These are phyloP conservation scores for Bombus terrestris DNA, from an alignment of 1,140 invertebrate genomes.

Conservation along the genomic window DNA sequence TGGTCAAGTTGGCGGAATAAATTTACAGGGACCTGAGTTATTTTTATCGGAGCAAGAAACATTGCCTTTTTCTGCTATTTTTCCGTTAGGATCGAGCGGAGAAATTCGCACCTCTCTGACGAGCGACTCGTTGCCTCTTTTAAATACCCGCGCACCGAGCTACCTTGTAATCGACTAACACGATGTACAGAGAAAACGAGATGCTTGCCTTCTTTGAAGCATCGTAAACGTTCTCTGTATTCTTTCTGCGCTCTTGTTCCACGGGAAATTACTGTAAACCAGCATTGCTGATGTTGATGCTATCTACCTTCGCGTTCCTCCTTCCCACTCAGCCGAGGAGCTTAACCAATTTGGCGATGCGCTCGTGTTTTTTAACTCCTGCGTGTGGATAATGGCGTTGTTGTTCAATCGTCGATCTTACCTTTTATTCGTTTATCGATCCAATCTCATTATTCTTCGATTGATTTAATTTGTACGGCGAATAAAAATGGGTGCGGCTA, in stretches of 20 bases:
- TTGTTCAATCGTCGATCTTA: not conserved
- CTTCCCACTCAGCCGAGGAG: not conserved
- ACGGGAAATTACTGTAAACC: not conserved
- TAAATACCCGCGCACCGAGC: not conserved
- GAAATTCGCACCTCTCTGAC: slow-evolving; percentile 13
- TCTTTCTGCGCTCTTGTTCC: not conserved
- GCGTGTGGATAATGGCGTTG: accelerated
- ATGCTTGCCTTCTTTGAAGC: not conserved
- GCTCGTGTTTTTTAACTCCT: not conserved
- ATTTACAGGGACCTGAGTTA: slow-evolving; percentile 27
- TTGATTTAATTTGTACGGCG: no score
- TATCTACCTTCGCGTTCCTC: not conserved
- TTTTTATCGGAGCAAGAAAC: slow-evolving; percentile 2
- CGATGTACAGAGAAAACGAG: slow-evolving; percentile 2
- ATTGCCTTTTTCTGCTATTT: not conserved
- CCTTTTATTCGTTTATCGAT: not conserved
- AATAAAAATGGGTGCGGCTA: no score
- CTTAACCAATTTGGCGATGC: not conserved
- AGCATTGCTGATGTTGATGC: not conserved
- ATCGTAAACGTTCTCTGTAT: slow-evolving; percentile 14
- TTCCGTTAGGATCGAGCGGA: not conserved
- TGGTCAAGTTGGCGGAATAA: slow-evolving; percentile 30
- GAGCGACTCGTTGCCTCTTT: slow-evolving; percentile 12
- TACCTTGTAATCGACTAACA: slow-evolving; percentile 21
- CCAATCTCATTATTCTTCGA: not conserved